Evolutionary conservation across 1,140 invertebrate genomes (phyloP).

Genomic region (Cotesia vestalis): DNA sequence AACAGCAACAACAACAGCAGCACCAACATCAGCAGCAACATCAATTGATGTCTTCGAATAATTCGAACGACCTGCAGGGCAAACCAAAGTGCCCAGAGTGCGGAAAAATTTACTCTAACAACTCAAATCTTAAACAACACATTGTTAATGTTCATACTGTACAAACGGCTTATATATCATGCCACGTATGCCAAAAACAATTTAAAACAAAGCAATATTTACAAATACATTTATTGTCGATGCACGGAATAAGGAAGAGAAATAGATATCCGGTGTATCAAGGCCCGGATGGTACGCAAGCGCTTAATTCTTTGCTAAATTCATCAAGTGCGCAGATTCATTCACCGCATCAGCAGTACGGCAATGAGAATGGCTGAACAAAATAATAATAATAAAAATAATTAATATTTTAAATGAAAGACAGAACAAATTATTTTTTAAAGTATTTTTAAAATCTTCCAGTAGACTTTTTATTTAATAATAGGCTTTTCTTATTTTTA

Average conservation of each 20-base stretch:
- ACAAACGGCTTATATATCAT: slow-evolving; percentile 72
- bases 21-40: slow-evolving; percentile 38
- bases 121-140: slow-evolving; percentile 78
- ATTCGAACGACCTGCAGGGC: slow-evolving; percentile 39
- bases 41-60: slow-evolving; percentile 19
- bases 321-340: slow-evolving; percentile 38
- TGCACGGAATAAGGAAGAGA: slow-evolving; percentile 74
- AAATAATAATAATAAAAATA: slow-evolving; percentile 47
- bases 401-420: slow-evolving; percentile 43
- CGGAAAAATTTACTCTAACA: slow-evolving; percentile 74
- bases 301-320: slow-evolving; percentile 20
- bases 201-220: slow-evolving; percentile 79
- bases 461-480: too few relatives aligned
- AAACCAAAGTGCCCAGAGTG: slow-evolving; percentile 75
- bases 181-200: slow-evolving; percentile 72
- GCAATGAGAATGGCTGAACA: slow-evolving; percentile 47
- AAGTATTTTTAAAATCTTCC: too few relatives aligned
- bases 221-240: slow-evolving; percentile 75
- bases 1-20: slow-evolving; percentile 43
- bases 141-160: slow-evolving; percentile 78
- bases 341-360: slow-evolving; percentile 45
- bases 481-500: too few relatives aligned
- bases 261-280: slow-evolving; percentile 65
- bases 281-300: slow-evolving; percentile 47
- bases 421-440: too few relatives aligned